These are phyloP conservation scores for Silurus asotus DNA, from an alignment of 2,113 vertebrate species.

Conservation along the genomic window DNA sequence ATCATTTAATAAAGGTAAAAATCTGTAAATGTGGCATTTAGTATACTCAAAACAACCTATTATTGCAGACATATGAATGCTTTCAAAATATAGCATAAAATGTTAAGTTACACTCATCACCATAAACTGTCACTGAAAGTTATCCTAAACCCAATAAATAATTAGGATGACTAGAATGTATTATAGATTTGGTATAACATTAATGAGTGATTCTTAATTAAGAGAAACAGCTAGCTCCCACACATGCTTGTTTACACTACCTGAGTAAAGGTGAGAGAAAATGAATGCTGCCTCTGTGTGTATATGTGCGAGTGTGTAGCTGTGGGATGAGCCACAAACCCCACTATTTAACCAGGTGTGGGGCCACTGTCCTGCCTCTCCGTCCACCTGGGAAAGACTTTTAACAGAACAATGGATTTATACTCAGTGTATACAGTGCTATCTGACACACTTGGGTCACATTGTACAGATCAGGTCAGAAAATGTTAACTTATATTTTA, in stretches of 20 bases:
- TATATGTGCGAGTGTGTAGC: conserved; percentile 31
- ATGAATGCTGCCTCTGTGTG: conserved; percentile 38
- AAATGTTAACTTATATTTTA: background rate
- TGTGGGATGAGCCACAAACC: conserved; percentile 41
- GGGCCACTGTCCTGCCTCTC: conserved; percentile 26
- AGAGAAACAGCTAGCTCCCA: background rate
- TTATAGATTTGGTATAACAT: background rate
- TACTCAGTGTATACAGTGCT: conserved; percentile 41
- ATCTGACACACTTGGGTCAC: conserved; percentile 32
- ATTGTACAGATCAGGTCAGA: no score
- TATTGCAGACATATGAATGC: background rate
- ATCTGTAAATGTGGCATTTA: background rate
- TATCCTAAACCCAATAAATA: background rate
- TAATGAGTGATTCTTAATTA: background rate
- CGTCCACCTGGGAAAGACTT: conserved; percentile 20
- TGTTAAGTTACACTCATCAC: background rate
- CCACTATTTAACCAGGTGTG: conserved; percentile 55
- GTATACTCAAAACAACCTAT: background rate
- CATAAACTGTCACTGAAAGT: background rate
- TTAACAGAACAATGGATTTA: conserved; percentile 38
- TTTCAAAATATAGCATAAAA: background rate
- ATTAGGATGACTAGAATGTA: background rate
- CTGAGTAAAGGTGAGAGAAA: conserved; percentile 30
- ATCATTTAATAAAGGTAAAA: background rate
- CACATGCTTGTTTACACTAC: conserved; percentile 41